Percentiles rank a stretch among this genome's conserved stretches.
phyloP scores from a whole-genome alignment of 2,888 invertebrate species.

The Syrphus vitripennis region DNA sequence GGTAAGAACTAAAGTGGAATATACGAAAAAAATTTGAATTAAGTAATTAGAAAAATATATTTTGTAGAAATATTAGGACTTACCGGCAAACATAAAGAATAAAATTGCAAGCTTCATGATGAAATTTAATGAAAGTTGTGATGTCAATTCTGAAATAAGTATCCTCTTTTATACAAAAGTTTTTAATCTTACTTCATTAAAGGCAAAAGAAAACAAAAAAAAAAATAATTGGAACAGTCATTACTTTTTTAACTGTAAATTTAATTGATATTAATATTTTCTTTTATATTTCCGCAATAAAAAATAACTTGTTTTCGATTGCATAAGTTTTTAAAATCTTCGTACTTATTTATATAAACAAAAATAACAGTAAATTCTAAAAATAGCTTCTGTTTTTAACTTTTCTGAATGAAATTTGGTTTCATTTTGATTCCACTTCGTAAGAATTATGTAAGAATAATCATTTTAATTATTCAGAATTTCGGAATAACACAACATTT shows the following conservation, averaged over 20 bases:
- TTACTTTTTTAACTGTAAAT: background rate
- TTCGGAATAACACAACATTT: no score
- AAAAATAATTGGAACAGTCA: conserved; percentile 2
- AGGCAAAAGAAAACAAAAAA: background rate
- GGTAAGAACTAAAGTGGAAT: conserved; percentile 21
- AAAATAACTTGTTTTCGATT: background rate
- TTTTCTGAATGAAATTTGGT: background rate
- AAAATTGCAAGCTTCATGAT: conserved; percentile 31
- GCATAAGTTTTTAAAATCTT: background rate
- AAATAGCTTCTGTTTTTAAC: background rate
- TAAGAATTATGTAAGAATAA: background rate
- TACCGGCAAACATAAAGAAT: conserved; percentile 32
- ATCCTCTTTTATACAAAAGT: conserved; percentile 39
- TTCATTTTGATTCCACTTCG: background rate
- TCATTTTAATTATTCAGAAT: background rate
- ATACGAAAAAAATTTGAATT: no score
- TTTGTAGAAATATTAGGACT: background rate
- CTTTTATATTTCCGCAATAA: background rate
- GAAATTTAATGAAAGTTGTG: background rate
- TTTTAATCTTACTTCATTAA: no score
- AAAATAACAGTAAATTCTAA: background rate
- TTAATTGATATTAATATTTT: background rate
- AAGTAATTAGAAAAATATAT: background rate
- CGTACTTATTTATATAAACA: background rate
- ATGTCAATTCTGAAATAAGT: background rate